A percentile compares a stretch with the other conserved stretches of the same genome.
Conservation (phyloP, 2,113 vertebrate species). For the Lepus timidus region DNA sequence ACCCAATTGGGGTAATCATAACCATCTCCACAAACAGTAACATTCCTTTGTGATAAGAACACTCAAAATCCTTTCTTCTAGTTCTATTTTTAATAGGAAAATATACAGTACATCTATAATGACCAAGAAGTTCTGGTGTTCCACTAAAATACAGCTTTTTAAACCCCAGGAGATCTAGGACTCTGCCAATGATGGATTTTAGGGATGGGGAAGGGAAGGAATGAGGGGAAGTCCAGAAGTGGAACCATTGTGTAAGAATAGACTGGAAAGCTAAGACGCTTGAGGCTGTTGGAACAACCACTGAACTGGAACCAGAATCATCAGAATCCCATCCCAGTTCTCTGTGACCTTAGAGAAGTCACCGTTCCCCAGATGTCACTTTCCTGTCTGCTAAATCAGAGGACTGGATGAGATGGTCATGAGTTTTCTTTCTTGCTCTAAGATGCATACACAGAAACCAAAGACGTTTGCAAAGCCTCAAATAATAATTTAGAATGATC, state of each 20-base stretch:
- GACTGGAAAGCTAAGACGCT: constrained; percentile 34
- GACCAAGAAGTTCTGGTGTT: too few relatives aligned
- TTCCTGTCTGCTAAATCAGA: neutral
- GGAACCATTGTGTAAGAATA: constrained; percentile 20
- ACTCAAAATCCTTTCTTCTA: too few relatives aligned
- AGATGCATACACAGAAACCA: neutral
- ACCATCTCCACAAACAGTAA: too few relatives aligned
- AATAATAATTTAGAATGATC: constrained; percentile 36
- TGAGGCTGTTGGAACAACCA: neutral
- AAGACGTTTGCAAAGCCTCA: neutral
- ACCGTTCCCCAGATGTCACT: neutral
- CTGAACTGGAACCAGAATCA: neutral
- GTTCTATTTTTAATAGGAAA: too few relatives aligned
- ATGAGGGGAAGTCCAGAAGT: neutral
- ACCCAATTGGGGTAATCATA: too few relatives aligned
- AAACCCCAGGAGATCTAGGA: constrained; percentile 5
- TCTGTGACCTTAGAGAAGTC: neutral
- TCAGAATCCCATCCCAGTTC: neutral
- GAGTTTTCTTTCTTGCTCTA: constrained; percentile 4
- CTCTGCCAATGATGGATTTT: constrained; percentile 57
- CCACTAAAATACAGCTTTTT: neutral
- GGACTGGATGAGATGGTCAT: neutral
- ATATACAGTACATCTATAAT: too few relatives aligned
- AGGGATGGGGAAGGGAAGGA: neutral
- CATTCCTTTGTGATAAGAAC: too few relatives aligned